Evolutionary conservation across 1,140 invertebrate genomes (phyloP), one percentile per base, ranked within the genome.

Genomic region (Bicyclus anynana): DNA sequence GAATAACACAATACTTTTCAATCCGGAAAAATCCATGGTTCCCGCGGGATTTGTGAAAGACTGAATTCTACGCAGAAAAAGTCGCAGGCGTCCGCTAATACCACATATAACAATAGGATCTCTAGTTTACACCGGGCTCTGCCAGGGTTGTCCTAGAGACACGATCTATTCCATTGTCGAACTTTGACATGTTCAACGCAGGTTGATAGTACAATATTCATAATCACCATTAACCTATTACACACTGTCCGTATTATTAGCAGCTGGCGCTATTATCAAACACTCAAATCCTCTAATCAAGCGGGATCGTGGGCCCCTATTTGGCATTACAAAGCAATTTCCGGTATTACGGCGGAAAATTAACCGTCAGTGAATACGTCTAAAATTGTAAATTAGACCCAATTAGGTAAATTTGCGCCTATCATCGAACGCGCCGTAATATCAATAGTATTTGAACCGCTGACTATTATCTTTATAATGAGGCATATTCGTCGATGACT

Each of bases 311-410:
- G 18, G 48, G 37, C 57, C 54, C 49, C 53, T 58, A 50, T 61
- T 63, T 55, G 47, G 51, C 27, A 64, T 61, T 55, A 67, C 62
- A 60, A 65, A 72, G 57, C 62, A 44, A 63, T 72, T 65, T 48
- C 64, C 67, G 55, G 64, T 68, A 73, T 75, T 72, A 72, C 59
- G 53, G 59, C 59, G 50, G 54, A 49, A 67, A 74, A 72, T 70
- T 69, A 65, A 58, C 38, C 55, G 17, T 49, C 48, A 53, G 56
- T 53, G 47, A 38, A 59, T 66, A 61, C 26, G 47, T 54, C 58
- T 57, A 58, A 59, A 56, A 51, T 62, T 46, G 35, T 20, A 60
- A 65, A 62, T 58, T 44, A 51, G 26, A 16, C 38, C 18, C 48
- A 44, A 44, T 44, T 44, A 44, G 6, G 10, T 20, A 20, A 50